phyloP scores from a whole-genome alignment of 2,888 invertebrate species.

The Axea sp. region DNA sequence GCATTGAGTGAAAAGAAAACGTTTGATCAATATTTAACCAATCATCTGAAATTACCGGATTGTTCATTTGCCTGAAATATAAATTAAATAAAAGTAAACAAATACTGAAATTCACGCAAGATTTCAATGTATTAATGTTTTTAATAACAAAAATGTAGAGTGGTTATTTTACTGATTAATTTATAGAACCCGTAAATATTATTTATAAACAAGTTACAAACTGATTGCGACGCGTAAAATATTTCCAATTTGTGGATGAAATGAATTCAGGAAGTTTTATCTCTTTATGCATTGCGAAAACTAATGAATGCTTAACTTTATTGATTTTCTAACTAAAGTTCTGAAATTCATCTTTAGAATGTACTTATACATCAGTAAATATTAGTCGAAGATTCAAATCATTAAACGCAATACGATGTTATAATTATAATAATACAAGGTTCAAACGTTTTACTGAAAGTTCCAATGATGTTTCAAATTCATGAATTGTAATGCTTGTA shows the following conservation, averaged over 20 bases:
- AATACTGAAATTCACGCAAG: too few relatives aligned
- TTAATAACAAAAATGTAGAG: too few relatives aligned
- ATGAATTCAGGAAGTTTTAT: conserved; percentile 15
- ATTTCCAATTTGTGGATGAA: conserved; percentile 1
- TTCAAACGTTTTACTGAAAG: conserved; percentile 3
- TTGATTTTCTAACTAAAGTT: conserved; percentile 31
- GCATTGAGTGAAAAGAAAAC: too few relatives aligned
- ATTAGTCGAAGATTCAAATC: conserved; percentile 22
- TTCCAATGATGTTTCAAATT: conserved; percentile 2
- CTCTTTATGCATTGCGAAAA: conserved; percentile 16
- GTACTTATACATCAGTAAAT: conserved; percentile 10
- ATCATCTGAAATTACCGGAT: too few relatives aligned
- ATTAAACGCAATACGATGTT: not conserved
- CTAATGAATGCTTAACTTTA: conserved; percentile 25
- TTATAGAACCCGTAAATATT: too few relatives aligned
- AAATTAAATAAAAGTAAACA: too few relatives aligned
- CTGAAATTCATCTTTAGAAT: conserved; percentile 16
- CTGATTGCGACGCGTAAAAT: not conserved
- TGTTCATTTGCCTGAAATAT: too few relatives aligned
- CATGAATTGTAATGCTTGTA: conserved; percentile 1
- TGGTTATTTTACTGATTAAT: too few relatives aligned
- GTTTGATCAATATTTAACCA: too few relatives aligned
- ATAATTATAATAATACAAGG: conserved; percentile 7
- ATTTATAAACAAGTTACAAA: conserved; percentile 10
- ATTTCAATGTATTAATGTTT: too few relatives aligned